Evolutionary conservation across 2,888 invertebrate species (phyloP).

Genomic region (Idaea biselata): DNA sequence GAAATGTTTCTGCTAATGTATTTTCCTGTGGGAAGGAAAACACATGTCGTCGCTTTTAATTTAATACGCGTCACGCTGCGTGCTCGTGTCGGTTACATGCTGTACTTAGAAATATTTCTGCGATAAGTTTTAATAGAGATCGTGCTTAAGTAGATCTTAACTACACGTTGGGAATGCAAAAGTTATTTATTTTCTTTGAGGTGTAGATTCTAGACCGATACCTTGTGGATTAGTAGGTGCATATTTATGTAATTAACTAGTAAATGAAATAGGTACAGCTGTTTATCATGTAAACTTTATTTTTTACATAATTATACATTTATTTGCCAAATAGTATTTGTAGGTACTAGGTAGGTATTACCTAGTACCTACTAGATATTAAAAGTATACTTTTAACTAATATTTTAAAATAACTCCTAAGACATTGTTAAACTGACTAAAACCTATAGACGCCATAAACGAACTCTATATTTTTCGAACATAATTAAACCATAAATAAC

Average conservation of each 20-base stretch:
- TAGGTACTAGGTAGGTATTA: no score
- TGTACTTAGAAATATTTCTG: conserved; percentile 25
- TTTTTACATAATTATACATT: no score
- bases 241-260: neutral
- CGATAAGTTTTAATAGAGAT: conserved; percentile 29
- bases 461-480: no score
- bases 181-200: neutral
- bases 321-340: no score
- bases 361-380: no score
- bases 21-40: conserved; percentile 81
- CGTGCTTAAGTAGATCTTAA: conserved; percentile 10
- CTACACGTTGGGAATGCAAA: neutral
- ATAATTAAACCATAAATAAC: neutral
- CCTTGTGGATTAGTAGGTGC: neutral
- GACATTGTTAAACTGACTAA: no score
- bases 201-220: neutral
- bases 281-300: no score
- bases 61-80: conserved; percentile 79
- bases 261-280: no score
- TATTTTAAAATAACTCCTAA: no score
- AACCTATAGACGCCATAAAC: no score
- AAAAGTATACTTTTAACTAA: no score
- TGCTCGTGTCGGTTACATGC: conserved; percentile 54
- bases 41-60: conserved; percentile 80
- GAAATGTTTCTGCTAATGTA: conserved; percentile 77